Conservation (phyloP, 2,113 vertebrate species). For the Hoplias malabaricus region DNA sequence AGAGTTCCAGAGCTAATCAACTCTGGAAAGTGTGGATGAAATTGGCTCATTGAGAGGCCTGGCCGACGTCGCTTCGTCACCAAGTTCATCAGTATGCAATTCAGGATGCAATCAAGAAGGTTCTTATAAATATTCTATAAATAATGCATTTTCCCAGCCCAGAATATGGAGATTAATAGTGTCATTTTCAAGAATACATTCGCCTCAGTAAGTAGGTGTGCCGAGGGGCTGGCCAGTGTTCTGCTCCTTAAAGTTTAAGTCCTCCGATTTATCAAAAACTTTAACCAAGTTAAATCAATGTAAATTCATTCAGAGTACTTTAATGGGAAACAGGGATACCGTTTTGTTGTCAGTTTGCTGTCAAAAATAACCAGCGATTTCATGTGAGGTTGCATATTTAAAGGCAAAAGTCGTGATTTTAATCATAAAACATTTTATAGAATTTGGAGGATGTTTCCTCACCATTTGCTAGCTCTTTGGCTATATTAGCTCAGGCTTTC, state of each 20-base stretch:
- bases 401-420: too few relatives aligned
- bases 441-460: too few relatives aligned
- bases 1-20: conserved; percentile 12
- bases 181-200: not conserved
- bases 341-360: too few relatives aligned
- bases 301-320: too few relatives aligned
- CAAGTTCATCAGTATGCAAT: conserved; percentile 24
- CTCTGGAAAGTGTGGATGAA: not conserved
- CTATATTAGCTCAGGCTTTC: too few relatives aligned
- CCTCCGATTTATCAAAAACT: too few relatives aligned
- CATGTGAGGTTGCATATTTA: too few relatives aligned
- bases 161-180: not conserved
- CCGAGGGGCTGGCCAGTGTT: not conserved
- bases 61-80: not conserved
- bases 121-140: conserved; percentile 19
- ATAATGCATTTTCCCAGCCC: not conserved
- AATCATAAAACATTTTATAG: too few relatives aligned
- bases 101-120: conserved; percentile 17
- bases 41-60: not conserved
- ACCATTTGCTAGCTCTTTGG: too few relatives aligned
- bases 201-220: not conserved
- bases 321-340: too few relatives aligned
- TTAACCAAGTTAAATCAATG: too few relatives aligned
- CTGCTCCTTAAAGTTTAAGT: not conserved
- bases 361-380: too few relatives aligned